These are phyloP conservation scores for Meleagris gallopavo DNA, from an alignment of 2,113 vertebrate genomes.

Conservation along the genomic window DNA sequence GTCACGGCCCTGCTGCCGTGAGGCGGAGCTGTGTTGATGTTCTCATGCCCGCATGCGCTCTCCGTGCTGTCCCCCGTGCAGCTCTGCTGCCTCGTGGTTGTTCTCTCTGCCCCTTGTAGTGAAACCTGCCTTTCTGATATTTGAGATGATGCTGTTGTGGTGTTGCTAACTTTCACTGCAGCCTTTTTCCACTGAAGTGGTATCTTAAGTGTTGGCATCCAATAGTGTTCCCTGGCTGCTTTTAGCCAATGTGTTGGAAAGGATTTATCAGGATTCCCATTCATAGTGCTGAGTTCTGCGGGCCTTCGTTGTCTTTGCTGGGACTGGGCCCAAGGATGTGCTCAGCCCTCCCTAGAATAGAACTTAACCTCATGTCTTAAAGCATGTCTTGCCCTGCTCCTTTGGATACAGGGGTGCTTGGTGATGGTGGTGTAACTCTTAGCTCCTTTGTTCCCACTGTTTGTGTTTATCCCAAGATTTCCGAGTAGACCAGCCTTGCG, in stretches of 20 bases:
- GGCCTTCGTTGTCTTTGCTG: too few species aligned
- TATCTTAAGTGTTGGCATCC: too few species aligned
- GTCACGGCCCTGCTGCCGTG: too few species aligned
- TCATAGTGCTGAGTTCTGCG: background rate
- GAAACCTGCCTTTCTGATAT: background rate
- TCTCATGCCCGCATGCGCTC: too few species aligned
- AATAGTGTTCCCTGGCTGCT: background rate
- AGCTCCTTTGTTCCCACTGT: background rate
- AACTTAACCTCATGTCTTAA: background rate
- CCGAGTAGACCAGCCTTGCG: rapidly evolving
- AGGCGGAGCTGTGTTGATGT: background rate
- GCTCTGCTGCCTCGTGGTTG: rapidly evolving
- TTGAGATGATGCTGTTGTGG: background rate
- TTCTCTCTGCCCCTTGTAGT: background rate
- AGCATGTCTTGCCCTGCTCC: background rate
- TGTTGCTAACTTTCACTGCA: rapidly evolving
- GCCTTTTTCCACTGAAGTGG: background rate
- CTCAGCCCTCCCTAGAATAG: too few species aligned
- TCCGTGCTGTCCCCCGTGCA: background rate
- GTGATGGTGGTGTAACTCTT: background rate
- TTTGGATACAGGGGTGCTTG: background rate
- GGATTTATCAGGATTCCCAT: background rate
- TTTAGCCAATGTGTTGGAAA: background rate
- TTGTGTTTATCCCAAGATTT: background rate
- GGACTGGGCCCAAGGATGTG: background rate